Percentiles rank a stretch among this genome's conserved stretches.
Conservation (phyloP, 2,888 invertebrate species). For the Aphodius granarius region DNA sequence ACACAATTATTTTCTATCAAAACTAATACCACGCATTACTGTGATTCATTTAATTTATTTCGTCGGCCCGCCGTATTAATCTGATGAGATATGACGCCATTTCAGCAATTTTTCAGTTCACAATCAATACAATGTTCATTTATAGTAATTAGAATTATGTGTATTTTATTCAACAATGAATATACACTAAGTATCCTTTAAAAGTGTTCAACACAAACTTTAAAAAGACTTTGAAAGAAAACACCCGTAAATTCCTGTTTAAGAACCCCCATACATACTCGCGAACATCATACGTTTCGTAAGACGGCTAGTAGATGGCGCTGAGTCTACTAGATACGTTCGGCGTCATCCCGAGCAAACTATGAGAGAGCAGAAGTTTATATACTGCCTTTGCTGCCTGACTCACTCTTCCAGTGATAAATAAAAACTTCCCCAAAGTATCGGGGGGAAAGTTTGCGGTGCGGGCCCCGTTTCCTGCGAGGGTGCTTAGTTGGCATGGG, state of each 20-base stretch:
- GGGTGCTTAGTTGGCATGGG: background rate
- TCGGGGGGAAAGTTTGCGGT: background rate
- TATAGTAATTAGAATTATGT: no score
- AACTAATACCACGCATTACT: constrained; percentile 8
- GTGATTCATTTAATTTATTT: constrained; percentile 6
- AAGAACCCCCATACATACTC: background rate
- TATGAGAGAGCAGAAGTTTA: background rate
- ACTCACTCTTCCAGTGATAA: background rate
- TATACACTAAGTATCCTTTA: no score
- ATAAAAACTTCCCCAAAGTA: background rate
- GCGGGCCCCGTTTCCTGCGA: background rate
- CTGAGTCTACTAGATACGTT: background rate
- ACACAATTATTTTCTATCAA: constrained; percentile 7
- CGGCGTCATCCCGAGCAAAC: background rate
- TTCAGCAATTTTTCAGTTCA: constrained; percentile 2
- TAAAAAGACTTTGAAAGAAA: background rate
- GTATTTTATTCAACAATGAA: no score
- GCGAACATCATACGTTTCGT: background rate
- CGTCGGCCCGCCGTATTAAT: background rate
- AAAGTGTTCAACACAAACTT: background rate
- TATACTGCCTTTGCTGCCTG: background rate
- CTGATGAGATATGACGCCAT: background rate
- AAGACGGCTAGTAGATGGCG: background rate
- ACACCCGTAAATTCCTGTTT: background rate
- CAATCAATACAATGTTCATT: no score